Conservation (phyloP, 2,888 invertebrate genomes). For the Lysandra bellargus region DNA sequence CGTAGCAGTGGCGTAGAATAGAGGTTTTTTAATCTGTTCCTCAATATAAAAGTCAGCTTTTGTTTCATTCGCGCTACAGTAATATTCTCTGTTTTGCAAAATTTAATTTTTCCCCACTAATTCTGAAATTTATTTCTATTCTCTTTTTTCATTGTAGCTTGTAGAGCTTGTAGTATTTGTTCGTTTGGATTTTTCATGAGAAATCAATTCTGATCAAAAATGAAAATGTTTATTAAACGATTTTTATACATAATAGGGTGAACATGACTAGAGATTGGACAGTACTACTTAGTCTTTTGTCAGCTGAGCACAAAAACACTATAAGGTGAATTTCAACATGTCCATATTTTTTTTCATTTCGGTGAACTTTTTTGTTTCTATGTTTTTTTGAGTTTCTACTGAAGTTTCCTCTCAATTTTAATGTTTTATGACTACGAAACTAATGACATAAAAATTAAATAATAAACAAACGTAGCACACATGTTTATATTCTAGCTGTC, state of each 20-base stretch:
- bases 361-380: too few species aligned
- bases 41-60: constrained; percentile 42
- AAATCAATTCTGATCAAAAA: not conserved
- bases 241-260: not conserved
- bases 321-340: too few species aligned
- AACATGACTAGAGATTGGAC: too few species aligned
- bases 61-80: constrained; percentile 31
- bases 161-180: not conserved
- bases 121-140: not conserved
- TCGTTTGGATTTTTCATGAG: not conserved
- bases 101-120: constrained; percentile 17
- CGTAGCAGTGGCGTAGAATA: constrained; percentile 21
- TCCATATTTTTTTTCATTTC: too few species aligned
- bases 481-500: too few species aligned
- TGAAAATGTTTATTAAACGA: not conserved
- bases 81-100: constrained; percentile 27
- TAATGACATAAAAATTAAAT: too few species aligned
- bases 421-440: too few species aligned
- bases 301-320: too few species aligned
- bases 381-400: too few species aligned
- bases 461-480: too few species aligned
- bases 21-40: constrained; percentile 28
- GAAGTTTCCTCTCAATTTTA: too few species aligned
- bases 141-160: not conserved
- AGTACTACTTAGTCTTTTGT: too few species aligned